A percentile compares a stretch with the other conserved stretches of the same genome.
Conservation (phyloP, 2,888 invertebrate genomes). For the Pyrrhosoma nymphula region DNA sequence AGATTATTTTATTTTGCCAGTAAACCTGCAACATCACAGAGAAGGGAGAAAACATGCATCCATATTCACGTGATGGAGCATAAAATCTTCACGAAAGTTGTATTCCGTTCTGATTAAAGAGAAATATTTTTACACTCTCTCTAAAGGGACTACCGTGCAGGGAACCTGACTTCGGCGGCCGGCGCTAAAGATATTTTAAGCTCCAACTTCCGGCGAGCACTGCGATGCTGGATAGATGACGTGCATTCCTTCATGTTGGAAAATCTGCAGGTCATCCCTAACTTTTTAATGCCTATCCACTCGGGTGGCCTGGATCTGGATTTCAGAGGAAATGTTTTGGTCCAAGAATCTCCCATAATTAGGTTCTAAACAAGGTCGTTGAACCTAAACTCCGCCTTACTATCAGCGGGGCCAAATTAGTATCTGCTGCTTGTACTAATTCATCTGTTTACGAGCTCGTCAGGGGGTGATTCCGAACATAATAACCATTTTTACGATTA, state of each 20-base stretch:
- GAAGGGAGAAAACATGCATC: background rate
- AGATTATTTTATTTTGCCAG: too few species aligned
- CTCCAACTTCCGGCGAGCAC: slow-evolving; percentile 5
- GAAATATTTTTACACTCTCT: background rate
- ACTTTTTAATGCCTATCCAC: background rate
- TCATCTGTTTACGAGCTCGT: background rate
- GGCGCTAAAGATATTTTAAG: slow-evolving; percentile 31
- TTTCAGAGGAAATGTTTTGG: slow-evolving; percentile 1
- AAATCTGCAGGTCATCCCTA: slow-evolving; percentile 42
- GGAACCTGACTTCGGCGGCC: background rate
- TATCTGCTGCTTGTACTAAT: background rate
- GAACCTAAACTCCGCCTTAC: background rate
- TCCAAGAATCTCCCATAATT: background rate
- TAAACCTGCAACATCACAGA: background rate
- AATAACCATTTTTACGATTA: background rate
- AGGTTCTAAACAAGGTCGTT: slow-evolving; percentile 21
- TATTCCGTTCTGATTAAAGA: background rate
- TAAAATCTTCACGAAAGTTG: background rate
- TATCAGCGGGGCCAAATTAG: background rate
- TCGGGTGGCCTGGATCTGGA: slow-evolving; percentile 27
- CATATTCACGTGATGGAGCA: background rate
- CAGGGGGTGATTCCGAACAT: background rate
- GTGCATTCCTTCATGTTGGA: slow-evolving; percentile 34
- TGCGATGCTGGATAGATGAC: slow-evolving; percentile 14
- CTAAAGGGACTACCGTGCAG: background rate